These are phyloP conservation scores for Andrena camellia DNA, from an alignment of 2,888 invertebrate genomes.

Conservation along the genomic window DNA sequence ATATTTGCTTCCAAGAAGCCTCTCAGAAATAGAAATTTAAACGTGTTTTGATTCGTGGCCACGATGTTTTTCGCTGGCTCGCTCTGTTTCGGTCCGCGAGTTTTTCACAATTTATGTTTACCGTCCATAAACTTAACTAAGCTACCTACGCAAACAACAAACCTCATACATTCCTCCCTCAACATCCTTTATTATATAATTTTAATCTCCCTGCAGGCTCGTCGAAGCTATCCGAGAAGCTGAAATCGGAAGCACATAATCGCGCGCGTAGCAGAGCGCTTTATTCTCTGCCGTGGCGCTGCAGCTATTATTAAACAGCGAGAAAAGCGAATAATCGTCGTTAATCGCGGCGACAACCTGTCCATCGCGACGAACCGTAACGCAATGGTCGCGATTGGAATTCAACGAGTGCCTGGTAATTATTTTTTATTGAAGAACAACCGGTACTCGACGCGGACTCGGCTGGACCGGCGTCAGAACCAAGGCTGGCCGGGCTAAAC, in stretches of 20 bases:
- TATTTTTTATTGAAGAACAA: slow-evolving; percentile 27
- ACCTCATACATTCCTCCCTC: too few species aligned
- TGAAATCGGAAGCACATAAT: not conserved
- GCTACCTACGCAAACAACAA: too few species aligned
- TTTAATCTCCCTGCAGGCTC: too few species aligned
- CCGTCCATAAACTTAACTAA: not conserved
- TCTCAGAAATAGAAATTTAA: slow-evolving; percentile 26
- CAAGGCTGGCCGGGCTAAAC: slow-evolving; percentile 18
- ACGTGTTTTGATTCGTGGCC: slow-evolving; percentile 19
- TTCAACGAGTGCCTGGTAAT: slow-evolving; percentile 24
- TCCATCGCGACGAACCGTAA: not conserved
- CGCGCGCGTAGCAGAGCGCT: not conserved
- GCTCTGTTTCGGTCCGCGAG: not conserved
- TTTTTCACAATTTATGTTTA: slow-evolving; percentile 16
- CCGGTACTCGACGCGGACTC: slow-evolving; percentile 20
- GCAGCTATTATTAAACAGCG: not conserved
- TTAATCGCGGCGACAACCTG: slow-evolving; percentile 7
- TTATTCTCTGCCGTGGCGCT: not conserved
- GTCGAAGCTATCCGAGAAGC: too few species aligned
- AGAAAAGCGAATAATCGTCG: not conserved
- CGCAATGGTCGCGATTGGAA: slow-evolving; percentile 20
- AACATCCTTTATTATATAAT: too few species aligned
- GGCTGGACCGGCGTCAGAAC: not conserved
- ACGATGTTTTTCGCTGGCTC: slow-evolving; percentile 13
- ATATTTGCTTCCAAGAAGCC: slow-evolving; percentile 12